Evolutionary conservation across 2,888 invertebrate species (phyloP).

Genomic region (Habroteleia sp.): DNA sequence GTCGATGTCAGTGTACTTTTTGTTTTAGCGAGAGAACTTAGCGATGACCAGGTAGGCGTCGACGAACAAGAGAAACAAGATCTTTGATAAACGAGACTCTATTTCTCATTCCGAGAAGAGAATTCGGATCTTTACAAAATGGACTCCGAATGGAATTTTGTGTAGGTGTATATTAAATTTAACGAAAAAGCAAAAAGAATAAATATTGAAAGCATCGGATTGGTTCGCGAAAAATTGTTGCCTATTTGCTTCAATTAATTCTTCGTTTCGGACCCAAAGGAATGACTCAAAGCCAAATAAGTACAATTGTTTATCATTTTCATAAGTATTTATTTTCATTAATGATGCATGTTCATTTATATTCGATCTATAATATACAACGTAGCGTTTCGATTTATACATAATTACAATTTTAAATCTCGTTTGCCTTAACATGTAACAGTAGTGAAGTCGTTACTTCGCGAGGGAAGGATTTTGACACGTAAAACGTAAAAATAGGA

Average conservation of each 20-base stretch:
- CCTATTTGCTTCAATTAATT: constrained; percentile 27
- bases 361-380: constrained; percentile 81
- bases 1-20: constrained; percentile 68
- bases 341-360: constrained; percentile 80
- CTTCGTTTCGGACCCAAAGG: constrained; percentile 8
- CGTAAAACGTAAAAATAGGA: constrained; percentile 68
- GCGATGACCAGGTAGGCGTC: constrained; percentile 73
- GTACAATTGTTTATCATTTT: constrained; percentile 66
- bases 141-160: constrained; percentile 71
- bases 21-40: constrained; percentile 63
- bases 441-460: constrained; percentile 73
- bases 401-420: constrained; percentile 81
- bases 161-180: constrained; percentile 72
- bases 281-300: constrained; percentile 21
- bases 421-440: constrained; percentile 72
- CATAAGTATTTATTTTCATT: constrained; percentile 77
- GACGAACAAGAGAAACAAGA: constrained; percentile 69
- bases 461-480: constrained; percentile 66
- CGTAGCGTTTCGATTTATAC: constrained; percentile 80
- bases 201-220: constrained; percentile 25
- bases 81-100: constrained; percentile 78
- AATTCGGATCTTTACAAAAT: constrained; percentile 71
- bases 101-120: constrained; percentile 75
- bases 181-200: constrained; percentile 25
- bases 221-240: constrained; percentile 5